Base-by-base conservation (phyloP, 1,140 invertebrate species). In the Lasioglossum baleicum region DNA sequence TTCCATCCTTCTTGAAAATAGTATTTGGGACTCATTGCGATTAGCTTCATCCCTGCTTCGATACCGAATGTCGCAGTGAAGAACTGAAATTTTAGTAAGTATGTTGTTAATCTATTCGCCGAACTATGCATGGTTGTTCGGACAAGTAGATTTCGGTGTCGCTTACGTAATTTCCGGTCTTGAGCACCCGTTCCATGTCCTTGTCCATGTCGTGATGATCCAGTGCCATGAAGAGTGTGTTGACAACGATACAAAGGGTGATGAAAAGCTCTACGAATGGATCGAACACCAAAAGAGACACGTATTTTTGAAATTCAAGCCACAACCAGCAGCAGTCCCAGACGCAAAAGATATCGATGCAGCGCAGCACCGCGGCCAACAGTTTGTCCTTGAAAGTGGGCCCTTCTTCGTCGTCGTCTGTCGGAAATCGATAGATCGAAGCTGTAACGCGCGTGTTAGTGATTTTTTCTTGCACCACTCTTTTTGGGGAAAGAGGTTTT, bases 1-100 rank as follows among this genome's bases (percentile, higher is more conserved):
- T 99, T 99, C 98, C 98, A 99, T 74, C 98, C 98, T 93, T 99
- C 98, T 95, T 98, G 97, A 94, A 99, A 99, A 94, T 99, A 99
- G 93, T 95, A 98, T 89, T 98, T 97, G 71, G 98, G 98, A 93
- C 98, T 99, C 96, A 99, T 98, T 7, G 98, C 98, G 89, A 99
- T 96, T 80, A 99, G 94, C 93, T 99, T 99, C 92, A 99, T 94
- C 44, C 96, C 96, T n/a, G 98, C 98, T 95, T 99, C 98, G 89
- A 98, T 97, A 78, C 96, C 98, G 93, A 99, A 99, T 71, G 98
- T 99, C 58, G 97, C 98, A 66, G 98, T 99, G 94, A 99, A 99
- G 94, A 99, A 98, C 98, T 99, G 94, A 2, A 94, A 94, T 69
- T 72, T 10, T 7, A 58, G 7, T 2, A 7, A n/a, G 7, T 2